Percentiles rank a stretch among this genome's conserved stretches.
Conservation (phyloP, 2,797 vertebrate genomes). For the Ara ararauna region DNA sequence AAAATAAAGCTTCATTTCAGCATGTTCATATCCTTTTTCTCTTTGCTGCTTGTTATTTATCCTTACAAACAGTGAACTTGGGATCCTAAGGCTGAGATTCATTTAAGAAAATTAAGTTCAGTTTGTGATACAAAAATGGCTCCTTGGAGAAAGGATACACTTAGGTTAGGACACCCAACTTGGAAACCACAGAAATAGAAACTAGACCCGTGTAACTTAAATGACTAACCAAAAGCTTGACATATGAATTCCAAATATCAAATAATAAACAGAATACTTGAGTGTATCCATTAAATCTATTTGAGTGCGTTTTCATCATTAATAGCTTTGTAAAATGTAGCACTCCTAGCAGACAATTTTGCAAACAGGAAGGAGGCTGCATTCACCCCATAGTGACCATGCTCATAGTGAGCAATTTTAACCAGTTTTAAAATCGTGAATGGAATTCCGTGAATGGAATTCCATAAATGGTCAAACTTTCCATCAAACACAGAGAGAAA, state of each 20-base stretch:
- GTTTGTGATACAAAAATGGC: background rate
- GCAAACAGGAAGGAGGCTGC: background rate
- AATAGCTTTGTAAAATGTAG: conserved; percentile 1
- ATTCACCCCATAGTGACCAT: background rate
- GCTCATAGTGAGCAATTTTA: background rate
- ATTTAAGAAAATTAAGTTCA: background rate
- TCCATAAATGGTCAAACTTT: background rate
- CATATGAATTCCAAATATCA: background rate
- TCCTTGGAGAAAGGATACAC: background rate
- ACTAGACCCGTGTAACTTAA: background rate
- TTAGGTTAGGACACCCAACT: background rate
- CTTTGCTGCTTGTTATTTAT: background rate
- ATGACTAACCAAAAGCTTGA: background rate
- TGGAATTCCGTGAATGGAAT: background rate
- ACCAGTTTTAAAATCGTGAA: background rate
- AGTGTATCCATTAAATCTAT: background rate
- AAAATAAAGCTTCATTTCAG: conserved; percentile 3
- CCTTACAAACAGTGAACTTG: background rate
- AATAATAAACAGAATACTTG: background rate
- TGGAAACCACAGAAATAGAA: background rate
- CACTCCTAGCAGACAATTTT: background rate
- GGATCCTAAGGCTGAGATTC: background rate
- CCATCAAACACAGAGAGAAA: background rate
- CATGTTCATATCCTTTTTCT: background rate
- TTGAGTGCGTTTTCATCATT: background rate